phyloP scores from a whole-genome alignment of 2,888 invertebrate genomes.

The Branchipolynoe longqiensis region DNA sequence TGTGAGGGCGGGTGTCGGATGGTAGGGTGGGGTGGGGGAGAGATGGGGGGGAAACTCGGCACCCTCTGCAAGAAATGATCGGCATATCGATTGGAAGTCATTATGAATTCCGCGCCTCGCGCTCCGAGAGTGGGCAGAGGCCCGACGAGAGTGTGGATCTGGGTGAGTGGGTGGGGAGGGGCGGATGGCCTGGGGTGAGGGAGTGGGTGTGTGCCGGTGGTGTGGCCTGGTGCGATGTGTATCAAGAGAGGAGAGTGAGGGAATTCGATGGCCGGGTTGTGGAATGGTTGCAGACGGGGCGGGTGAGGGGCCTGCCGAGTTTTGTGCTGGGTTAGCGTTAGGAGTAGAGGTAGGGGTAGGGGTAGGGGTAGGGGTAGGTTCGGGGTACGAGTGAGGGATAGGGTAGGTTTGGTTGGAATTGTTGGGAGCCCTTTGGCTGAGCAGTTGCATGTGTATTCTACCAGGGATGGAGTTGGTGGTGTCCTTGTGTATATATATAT shows the following conservation, averaged over 20 bases:
- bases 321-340: not conserved
- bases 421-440: too few relatives aligned
- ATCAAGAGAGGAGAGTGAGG: not conserved
- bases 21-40: too few relatives aligned
- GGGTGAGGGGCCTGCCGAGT: slow-evolving; percentile 2
- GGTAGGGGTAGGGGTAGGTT: not conserved
- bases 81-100: slow-evolving; percentile 10
- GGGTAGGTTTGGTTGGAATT: too few relatives aligned
- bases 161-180: not conserved
- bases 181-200: not conserved
- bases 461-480: too few relatives aligned
- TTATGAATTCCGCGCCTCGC: slow-evolving; percentile 25
- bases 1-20: too few relatives aligned
- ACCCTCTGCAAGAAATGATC: slow-evolving; percentile 30
- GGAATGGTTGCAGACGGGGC: not conserved
- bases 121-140: not conserved
- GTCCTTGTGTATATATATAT: too few relatives aligned
- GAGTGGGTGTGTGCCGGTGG: not conserved
- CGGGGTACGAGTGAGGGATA: too few relatives aligned
- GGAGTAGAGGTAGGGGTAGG: too few relatives aligned
- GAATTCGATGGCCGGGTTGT: not conserved
- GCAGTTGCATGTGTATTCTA: too few relatives aligned
- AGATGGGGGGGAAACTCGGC: too few relatives aligned
- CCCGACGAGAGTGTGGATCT: not conserved
- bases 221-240: not conserved